phyloP scores from a whole-genome alignment of 2,888 invertebrate species.

The Thymelicus lineola region DNA sequence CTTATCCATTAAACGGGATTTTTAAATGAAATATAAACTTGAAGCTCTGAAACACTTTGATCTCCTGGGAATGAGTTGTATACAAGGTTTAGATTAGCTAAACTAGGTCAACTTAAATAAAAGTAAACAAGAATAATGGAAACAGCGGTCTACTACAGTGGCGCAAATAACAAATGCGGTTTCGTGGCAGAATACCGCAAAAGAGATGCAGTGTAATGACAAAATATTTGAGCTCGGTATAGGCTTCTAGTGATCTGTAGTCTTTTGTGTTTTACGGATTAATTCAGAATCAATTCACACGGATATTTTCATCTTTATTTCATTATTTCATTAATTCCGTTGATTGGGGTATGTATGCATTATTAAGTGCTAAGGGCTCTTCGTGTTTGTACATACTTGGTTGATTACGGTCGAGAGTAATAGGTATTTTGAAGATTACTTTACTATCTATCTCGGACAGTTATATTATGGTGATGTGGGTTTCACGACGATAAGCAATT shows the following conservation, averaged over 20 bases:
- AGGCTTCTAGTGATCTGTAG: constrained; percentile 3
- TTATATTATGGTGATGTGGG: too few species aligned
- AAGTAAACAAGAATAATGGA: constrained; percentile 31
- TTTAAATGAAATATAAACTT: constrained; percentile 28
- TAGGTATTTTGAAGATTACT: too few species aligned
- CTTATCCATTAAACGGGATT: constrained; percentile 10
- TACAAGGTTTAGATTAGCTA: constrained; percentile 29
- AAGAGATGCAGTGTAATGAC: constrained; percentile 35
- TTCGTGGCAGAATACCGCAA: constrained; percentile 32
- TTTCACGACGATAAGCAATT: too few species aligned
- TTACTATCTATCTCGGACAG: too few species aligned
- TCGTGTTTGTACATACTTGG: too few species aligned
- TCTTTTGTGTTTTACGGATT: background rate
- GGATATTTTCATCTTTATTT: background rate
- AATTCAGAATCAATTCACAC: background rate
- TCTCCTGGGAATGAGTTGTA: constrained; percentile 30
- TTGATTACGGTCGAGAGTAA: too few species aligned
- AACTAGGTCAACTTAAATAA: constrained; percentile 37
- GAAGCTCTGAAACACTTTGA: constrained; percentile 21
- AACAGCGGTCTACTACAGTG: constrained; percentile 18
- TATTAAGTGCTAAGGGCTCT: too few species aligned
- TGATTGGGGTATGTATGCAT: too few species aligned
- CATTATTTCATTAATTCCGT: too few species aligned
- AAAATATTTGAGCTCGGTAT: constrained; percentile 19
- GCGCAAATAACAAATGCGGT: constrained; percentile 36